These are phyloP conservation scores for Stegodyphus dumicola DNA, from an alignment of 1,140 invertebrate genomes.

Conservation along the genomic window DNA sequence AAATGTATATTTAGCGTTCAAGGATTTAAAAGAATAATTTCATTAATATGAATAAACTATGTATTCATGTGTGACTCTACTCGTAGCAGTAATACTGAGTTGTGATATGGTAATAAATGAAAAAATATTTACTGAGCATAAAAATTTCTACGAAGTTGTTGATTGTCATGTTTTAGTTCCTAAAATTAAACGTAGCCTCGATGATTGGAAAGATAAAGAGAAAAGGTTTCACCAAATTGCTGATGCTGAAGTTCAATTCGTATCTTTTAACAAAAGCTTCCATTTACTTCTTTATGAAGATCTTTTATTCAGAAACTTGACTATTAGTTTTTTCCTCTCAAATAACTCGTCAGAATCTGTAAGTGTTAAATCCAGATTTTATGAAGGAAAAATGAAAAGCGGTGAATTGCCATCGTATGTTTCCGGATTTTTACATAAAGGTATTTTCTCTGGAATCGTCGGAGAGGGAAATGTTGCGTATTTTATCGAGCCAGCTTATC, in stretches of 20 bases:
- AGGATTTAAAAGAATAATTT: too few species aligned
- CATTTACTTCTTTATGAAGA: neutral
- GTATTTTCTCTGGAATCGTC: constrained; percentile 8
- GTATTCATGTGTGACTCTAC: too few species aligned
- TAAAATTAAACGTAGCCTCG: too few species aligned
- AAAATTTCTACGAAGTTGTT: too few species aligned
- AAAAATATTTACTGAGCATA: too few species aligned
- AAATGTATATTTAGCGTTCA: too few species aligned
- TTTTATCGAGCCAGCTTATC: constrained; percentile 10
- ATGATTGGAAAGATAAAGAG: neutral
- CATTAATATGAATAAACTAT: too few species aligned
- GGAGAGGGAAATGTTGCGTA: neutral
- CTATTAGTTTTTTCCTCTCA: neutral
- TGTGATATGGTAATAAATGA: too few species aligned
- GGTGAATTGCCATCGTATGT: neutral
- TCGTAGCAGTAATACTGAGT: too few species aligned
- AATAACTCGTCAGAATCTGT: neutral
- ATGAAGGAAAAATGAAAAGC: neutral
- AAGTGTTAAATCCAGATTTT: neutral
- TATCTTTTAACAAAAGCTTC: neutral
- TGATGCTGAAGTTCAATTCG: neutral
- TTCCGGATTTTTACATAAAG: constrained; percentile 13
- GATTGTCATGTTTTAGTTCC: too few species aligned
- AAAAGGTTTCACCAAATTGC: neutral
- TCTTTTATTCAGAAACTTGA: neutral